These are phyloP conservation scores for Teleopsis dalmanni DNA, from an alignment of 1,140 invertebrate species.

Conservation along the genomic window DNA sequence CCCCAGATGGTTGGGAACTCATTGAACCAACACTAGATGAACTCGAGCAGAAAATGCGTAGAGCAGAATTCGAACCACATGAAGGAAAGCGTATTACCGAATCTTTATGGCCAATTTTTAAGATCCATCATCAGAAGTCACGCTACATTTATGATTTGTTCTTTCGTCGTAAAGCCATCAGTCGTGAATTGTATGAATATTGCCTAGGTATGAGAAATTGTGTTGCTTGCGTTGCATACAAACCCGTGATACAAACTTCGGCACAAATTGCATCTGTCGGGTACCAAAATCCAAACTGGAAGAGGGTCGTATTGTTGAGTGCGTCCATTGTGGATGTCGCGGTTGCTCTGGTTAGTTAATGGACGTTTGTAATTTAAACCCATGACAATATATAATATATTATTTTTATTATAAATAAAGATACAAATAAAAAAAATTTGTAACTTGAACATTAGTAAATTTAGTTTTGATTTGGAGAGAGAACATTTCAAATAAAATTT, in stretches of 20 bases:
- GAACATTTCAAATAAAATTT: too few species aligned
- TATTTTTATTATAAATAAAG: background rate
- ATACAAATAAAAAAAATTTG: background rate
- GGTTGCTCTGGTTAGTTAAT: conserved; percentile 90
- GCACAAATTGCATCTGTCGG: conserved; percentile 97
- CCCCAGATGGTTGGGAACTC: conserved; percentile 98
- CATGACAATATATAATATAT: background rate
- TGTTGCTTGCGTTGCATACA: conserved; percentile 98
- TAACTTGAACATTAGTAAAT: too few species aligned
- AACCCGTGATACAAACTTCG: conserved; percentile 97
- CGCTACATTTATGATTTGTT: conserved; percentile 96
- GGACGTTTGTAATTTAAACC: background rate
- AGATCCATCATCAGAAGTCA: conserved; percentile 97
- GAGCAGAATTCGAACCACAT: conserved; percentile 97
- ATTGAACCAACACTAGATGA: conserved; percentile 98
- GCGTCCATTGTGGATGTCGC: conserved; percentile 93
- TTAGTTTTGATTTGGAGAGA: too few species aligned
- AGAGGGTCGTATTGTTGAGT: conserved; percentile 95
- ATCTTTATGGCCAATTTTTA: conserved; percentile 97
- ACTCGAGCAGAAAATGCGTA: conserved; percentile 97
- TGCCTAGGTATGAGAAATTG: conserved; percentile 96
- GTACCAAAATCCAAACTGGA: conserved; percentile 98
- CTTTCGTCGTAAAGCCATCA: conserved; percentile 94
- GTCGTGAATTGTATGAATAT: conserved; percentile 93
- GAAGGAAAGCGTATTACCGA: conserved; percentile 99